A percentile compares a stretch with the other conserved stretches of the same genome.
phyloP scores from a whole-genome alignment of 2,888 invertebrate species.

The Smittia sp. region DNA sequence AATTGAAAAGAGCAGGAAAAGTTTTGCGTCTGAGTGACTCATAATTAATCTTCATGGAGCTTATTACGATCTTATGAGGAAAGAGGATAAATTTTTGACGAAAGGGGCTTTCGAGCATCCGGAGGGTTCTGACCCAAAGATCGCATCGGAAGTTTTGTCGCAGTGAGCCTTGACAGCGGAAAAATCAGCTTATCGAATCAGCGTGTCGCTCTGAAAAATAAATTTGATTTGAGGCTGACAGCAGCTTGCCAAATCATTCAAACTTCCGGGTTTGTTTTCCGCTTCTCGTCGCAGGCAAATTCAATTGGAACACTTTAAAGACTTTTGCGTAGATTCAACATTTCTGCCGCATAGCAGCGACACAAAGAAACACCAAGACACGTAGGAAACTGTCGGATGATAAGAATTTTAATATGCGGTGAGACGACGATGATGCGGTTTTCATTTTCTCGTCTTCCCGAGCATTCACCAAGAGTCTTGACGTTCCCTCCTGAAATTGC shows the following conservation, averaged over 20 bases:
- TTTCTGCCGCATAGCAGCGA: neutral
- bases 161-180: neutral
- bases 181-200: neutral
- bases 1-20: neutral
- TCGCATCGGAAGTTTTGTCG: too few relatives aligned
- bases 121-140: too few relatives aligned
- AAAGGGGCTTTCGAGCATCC: too few relatives aligned
- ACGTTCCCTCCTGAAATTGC: slow-evolving; percentile 1
- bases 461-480: neutral
- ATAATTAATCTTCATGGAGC: slow-evolving; percentile 5
- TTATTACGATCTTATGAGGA: too few relatives aligned
- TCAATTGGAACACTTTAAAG: neutral
- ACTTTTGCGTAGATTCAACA: neutral
- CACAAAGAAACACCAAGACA: neutral
- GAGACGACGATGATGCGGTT: neutral
- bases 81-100: too few relatives aligned
- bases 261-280: neutral
- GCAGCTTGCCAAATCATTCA: neutral
- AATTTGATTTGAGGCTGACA: slow-evolving; percentile 5
- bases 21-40: neutral
- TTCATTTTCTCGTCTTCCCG: neutral
- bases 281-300: neutral
- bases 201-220: neutral
- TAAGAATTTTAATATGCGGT: slow-evolving; percentile 21
- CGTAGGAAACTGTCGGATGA: neutral